A percentile compares a stretch with the other conserved stretches of the same genome.
Conservation (phyloP, 1,140 invertebrate genomes). For the Trichonephila clavata region DNA sequence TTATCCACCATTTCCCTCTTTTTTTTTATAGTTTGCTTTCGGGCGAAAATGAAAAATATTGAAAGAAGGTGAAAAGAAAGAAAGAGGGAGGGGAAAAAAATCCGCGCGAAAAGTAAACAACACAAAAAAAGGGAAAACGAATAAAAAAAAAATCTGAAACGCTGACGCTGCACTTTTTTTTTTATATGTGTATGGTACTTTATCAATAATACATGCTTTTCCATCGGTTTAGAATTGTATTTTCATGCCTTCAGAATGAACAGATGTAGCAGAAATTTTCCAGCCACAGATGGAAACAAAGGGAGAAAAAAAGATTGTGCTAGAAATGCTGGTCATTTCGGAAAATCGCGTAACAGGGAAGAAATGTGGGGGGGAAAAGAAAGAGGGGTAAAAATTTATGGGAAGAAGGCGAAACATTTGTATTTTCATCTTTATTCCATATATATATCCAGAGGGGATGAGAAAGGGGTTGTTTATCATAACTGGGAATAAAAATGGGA, state of each 20-base stretch:
- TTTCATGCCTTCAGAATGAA: conserved; percentile 59
- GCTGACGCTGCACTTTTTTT: conserved; percentile 53
- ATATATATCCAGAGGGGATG: not conserved
- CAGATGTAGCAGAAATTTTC: conserved; percentile 70
- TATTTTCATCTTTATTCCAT: conserved; percentile 55
- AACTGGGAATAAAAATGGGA: not conserved
- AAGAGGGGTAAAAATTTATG: conserved; percentile 63
- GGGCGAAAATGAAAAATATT: conserved; percentile 47
- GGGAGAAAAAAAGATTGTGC: not conserved
- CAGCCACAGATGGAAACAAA: not conserved
- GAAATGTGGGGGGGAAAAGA: not conserved
- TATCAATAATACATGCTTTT: conserved; percentile 71
- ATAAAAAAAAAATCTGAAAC: conserved; percentile 42
- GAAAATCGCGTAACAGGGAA: conserved; percentile 51
- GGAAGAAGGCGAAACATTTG: conserved; percentile 66
- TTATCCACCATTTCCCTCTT: not conserved
- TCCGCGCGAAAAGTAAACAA: not conserved
- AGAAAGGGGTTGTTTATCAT: not conserved
- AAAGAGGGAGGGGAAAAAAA: not conserved
- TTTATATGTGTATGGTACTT: conserved; percentile 17
- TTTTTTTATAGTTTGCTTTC: conserved; percentile 52
- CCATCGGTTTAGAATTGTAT: conserved; percentile 72
- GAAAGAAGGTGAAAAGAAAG: not conserved
- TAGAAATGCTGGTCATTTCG: conserved; percentile 61
- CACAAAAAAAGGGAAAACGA: not conserved